Conservation (phyloP, 2,797 vertebrate genomes). For the Remorina albescens region DNA sequence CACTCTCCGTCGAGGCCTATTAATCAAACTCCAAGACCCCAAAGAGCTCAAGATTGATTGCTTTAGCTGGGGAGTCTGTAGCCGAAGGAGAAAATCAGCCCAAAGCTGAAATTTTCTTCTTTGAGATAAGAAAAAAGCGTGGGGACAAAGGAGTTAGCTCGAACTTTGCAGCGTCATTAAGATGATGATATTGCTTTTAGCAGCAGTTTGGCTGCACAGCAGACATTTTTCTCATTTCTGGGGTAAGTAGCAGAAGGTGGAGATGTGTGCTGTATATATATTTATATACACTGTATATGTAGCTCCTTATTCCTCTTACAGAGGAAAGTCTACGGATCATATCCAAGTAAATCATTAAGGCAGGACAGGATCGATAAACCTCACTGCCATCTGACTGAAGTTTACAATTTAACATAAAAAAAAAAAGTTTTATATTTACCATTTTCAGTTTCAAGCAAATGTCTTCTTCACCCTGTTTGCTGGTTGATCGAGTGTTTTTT, state of each 20-base stretch:
- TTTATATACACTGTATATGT: not conserved
- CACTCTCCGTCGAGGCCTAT: constrained; percentile 50
- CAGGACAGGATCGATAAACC: too few relatives aligned
- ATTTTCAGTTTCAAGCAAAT: constrained; percentile 19
- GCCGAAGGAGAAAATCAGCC: constrained; percentile 38
- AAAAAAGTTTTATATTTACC: constrained; percentile 1
- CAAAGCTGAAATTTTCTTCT: constrained; percentile 19
- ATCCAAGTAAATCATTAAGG: not conserved
- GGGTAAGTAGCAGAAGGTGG: not conserved
- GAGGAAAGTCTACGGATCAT: not conserved
- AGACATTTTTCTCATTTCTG: constrained; percentile 1
- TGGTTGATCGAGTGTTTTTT: not conserved
- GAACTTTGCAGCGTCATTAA: constrained; percentile 29
- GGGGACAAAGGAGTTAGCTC: constrained; percentile 1
- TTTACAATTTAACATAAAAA: not conserved
- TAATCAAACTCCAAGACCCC: constrained; percentile 54
- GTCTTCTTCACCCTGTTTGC: not conserved
- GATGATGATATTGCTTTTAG: constrained; percentile 29
- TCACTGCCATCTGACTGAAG: constrained; percentile 2
- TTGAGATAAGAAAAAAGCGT: constrained; percentile 28
- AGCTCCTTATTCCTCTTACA: not conserved
- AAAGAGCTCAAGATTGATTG: constrained; percentile 52
- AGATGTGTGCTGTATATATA: not conserved
- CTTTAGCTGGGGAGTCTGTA: constrained; percentile 30
- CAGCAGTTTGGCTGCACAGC: constrained; percentile 9